These are phyloP conservation scores for Sylvilagus floridanus DNA, from an alignment of 2,797 vertebrate species.

Conservation along the genomic window DNA sequence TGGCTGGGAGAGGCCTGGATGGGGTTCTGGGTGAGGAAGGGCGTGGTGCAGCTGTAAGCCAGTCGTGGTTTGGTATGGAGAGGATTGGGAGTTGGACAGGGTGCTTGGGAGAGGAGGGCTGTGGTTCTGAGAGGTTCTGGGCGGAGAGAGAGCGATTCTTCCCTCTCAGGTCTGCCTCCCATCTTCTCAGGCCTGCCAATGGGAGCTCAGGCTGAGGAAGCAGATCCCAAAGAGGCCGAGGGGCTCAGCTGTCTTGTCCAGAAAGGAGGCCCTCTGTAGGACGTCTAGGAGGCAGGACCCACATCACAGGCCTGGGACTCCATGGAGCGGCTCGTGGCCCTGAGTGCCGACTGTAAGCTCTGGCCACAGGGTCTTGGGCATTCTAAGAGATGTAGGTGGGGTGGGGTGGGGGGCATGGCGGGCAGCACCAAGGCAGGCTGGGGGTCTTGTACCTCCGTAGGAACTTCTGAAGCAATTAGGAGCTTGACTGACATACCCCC, in stretches of 20 bases:
- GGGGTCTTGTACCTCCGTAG: neutral
- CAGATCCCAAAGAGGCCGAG: neutral
- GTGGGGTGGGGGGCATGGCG: neutral
- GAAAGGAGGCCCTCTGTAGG: neutral
- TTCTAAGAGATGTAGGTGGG: neutral
- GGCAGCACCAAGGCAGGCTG: neutral
- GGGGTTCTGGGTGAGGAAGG: neutral
- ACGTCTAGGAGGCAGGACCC: neutral
- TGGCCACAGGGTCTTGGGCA: neutral
- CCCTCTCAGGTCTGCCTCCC: neutral
- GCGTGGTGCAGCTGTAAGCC: neutral
- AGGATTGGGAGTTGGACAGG: neutral
- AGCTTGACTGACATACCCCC: constrained; percentile 52
- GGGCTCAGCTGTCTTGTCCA: neutral
- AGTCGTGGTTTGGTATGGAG: neutral
- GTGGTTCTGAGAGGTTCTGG: neutral
- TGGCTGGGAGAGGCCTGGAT: neutral
- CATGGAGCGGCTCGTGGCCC: neutral
- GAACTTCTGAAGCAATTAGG: constrained; percentile 52
- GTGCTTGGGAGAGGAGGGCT: neutral
- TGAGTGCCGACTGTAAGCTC: neutral
- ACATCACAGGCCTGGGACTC: accelerated
- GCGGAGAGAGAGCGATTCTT: no score
- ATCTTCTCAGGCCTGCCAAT: neutral
- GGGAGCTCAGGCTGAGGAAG: neutral